Evolutionary conservation across 2,113 vertebrate species (phyloP).

Genomic region (Oryzias curvinotus): DNA sequence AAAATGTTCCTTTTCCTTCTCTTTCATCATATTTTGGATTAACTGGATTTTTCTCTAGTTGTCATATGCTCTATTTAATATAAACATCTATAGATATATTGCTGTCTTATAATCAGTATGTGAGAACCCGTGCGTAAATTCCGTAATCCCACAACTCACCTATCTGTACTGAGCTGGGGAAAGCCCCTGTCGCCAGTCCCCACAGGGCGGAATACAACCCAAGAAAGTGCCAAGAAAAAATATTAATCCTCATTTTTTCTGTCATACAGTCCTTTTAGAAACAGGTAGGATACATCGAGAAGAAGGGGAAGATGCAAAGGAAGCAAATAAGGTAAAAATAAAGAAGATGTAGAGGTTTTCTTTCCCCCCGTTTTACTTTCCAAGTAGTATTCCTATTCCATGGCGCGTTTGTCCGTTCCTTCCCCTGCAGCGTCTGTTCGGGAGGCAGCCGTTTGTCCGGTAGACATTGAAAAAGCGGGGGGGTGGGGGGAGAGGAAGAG

Average conservation of each 20-base stretch:
- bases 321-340: conserved; percentile 21
- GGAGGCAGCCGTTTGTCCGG: conserved; percentile 80
- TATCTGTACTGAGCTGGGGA: conserved; percentile 99
- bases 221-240: conserved; percentile 95
- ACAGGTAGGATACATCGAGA: conserved; percentile 91
- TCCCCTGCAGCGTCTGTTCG: conserved; percentile 89
- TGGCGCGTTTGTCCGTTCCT: conserved; percentile 73
- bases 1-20: conserved; percentile 10
- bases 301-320: conserved; percentile 75
- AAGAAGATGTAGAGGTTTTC: conserved; percentile 42
- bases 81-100: too few relatives aligned
- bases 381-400: conserved; percentile 80
- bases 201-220: conserved; percentile 94
- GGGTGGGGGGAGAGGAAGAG: conserved; percentile 45
- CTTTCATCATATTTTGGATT: neutral
- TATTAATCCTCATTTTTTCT: conserved; percentile 94
- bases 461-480: conserved; percentile 79
- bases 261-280: conserved; percentile 76
- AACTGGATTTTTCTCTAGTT: conserved; percentile 5
- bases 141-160: conserved; percentile 82
- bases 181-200: conserved; percentile 95
- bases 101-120: conserved; percentile 18
- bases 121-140: conserved; percentile 49
- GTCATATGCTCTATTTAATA: too few relatives aligned
- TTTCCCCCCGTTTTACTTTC: conserved; percentile 49